Evolutionary conservation across 1,140 invertebrate species (phyloP).

Genomic region (Phocides pigmalion): DNA sequence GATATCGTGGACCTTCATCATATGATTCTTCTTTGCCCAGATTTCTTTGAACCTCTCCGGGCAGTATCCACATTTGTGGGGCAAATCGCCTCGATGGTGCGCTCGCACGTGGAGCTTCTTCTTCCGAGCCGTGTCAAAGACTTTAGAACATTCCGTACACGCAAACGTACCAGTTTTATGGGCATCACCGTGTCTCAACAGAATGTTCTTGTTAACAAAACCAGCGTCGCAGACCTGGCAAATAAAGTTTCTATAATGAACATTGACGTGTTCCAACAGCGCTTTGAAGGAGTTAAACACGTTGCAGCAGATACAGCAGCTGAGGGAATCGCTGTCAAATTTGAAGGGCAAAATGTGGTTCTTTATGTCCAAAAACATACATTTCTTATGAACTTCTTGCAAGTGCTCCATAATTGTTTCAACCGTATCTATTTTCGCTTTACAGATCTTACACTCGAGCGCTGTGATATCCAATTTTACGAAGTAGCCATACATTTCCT

Average conservation of each 20-base stretch:
- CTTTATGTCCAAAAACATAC: slow-evolving; percentile 47
- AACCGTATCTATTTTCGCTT: slow-evolving; percentile 36
- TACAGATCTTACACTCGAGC: slow-evolving; percentile 56
- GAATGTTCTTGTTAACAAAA: slow-evolving; percentile 64
- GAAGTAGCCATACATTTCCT: slow-evolving; percentile 51
- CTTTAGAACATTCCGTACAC: slow-evolving; percentile 39
- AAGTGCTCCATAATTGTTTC: slow-evolving; percentile 47
- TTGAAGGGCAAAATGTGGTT: slow-evolving; percentile 60
- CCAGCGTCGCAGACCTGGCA: slow-evolving; percentile 54
- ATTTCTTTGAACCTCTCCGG: slow-evolving; percentile 54
- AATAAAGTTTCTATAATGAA: slow-evolving; percentile 56
- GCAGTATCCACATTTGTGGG: slow-evolving; percentile 54
- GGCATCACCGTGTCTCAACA: slow-evolving; percentile 47
- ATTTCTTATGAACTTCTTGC: slow-evolving; percentile 42
- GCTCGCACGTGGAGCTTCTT: slow-evolving; percentile 43
- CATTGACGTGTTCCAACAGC: slow-evolving; percentile 53
- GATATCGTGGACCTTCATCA: slow-evolving; percentile 58
- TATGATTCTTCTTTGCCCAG: slow-evolving; percentile 52
- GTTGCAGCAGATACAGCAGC: slow-evolving; percentile 53
- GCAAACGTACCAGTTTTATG: slow-evolving; percentile 49
- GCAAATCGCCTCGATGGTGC: slow-evolving; percentile 39
- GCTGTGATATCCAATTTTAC: slow-evolving; percentile 63
- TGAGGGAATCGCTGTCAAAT: slow-evolving; percentile 44
- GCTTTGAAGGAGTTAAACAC: slow-evolving; percentile 55
- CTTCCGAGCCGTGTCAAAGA: slow-evolving; percentile 51